Percentiles rank a stretch among this genome's conserved stretches.
These are phyloP conservation scores for Drosophila malerkotliana DNA, from an alignment of 1,140 invertebrate species.

Conservation along the genomic window DNA sequence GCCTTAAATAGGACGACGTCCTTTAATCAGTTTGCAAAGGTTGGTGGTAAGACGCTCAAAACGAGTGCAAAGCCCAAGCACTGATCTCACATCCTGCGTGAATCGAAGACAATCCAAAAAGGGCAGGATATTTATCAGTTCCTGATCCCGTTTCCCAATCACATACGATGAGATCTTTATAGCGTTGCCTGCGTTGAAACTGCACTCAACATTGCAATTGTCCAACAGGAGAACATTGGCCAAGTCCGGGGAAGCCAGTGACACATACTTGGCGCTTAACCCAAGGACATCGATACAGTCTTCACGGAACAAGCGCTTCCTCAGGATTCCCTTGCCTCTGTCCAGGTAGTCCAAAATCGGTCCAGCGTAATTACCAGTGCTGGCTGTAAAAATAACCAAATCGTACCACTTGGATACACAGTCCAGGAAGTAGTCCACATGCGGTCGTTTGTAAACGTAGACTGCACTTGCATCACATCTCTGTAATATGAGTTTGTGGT, in stretches of 20 bases:
- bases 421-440: constrained; percentile 57
- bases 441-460: constrained; percentile 53
- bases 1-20: too few relatives aligned
- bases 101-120: constrained; percentile 59
- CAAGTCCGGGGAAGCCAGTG: constrained; percentile 9
- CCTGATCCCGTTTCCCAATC: constrained; percentile 17
- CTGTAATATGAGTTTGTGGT: constrained; percentile 23
- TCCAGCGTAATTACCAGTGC: constrained; percentile 28
- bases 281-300: constrained; percentile 38
- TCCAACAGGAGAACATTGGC: constrained; percentile 43
- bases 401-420: constrained; percentile 59
- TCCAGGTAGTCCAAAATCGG: constrained; percentile 50
- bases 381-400: constrained; percentile 42
- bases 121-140: constrained; percentile 44
- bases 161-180: constrained; percentile 36
- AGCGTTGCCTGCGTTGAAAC: constrained; percentile 45
- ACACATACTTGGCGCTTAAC: constrained; percentile 31
- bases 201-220: constrained; percentile 33
- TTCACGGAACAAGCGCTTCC: constrained; percentile 31
- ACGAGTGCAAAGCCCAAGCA: constrained; percentile 23
- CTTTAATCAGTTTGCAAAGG: not conserved
- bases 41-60: constrained; percentile 2
- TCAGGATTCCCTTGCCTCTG: constrained; percentile 28
- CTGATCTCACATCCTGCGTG: constrained; percentile 47
- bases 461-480: not conserved